Evolutionary conservation across 2,797 vertebrate genomes (phyloP).

Genomic region (Typhlichthys eigenmanni): DNA sequence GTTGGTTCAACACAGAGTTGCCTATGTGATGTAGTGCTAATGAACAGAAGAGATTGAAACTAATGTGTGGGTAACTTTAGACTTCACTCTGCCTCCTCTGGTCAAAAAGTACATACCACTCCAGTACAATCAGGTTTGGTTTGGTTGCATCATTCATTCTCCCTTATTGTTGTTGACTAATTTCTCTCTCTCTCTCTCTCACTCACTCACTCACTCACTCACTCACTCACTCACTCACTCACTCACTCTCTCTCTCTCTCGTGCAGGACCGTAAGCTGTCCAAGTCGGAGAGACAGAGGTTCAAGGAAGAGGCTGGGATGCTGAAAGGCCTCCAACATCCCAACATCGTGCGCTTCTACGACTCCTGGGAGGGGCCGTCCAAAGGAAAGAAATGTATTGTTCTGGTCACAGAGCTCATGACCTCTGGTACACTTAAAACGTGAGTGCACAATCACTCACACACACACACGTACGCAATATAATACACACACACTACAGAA

Average conservation of each 20-base stretch:
- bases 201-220: not conserved
- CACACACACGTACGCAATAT: not conserved
- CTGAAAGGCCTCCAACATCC: slow-evolving; percentile 98
- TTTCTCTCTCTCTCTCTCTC: not conserved
- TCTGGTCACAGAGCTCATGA: slow-evolving; percentile 98
- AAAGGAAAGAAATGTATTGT: slow-evolving; percentile 99
- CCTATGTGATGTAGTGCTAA: too few relatives aligned
- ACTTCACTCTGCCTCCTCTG: too few relatives aligned
- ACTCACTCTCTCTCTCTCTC: not conserved
- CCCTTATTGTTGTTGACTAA: slow-evolving; percentile 6
- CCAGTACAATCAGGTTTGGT: not conserved
- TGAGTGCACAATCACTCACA: slow-evolving; percentile 70
- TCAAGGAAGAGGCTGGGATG: slow-evolving; percentile 99
- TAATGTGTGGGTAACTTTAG: too few relatives aligned
- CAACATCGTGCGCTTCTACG: slow-evolving; percentile 99
- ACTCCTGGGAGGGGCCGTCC: slow-evolving; percentile 97
- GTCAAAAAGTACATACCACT: too few relatives aligned
- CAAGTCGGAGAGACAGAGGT: slow-evolving; percentile 93
- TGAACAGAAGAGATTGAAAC: too few relatives aligned
- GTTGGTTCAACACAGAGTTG: too few relatives aligned
- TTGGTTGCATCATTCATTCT: slow-evolving; percentile 13
- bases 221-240: not conserved
- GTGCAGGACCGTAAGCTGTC: slow-evolving; percentile 94
- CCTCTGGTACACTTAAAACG: slow-evolving; percentile 98
- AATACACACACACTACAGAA: not conserved